A percentile compares a stretch with the other conserved stretches of the same genome.
Conservation (phyloP, 2,797 vertebrate species). For the Siniperca undulata region DNA sequence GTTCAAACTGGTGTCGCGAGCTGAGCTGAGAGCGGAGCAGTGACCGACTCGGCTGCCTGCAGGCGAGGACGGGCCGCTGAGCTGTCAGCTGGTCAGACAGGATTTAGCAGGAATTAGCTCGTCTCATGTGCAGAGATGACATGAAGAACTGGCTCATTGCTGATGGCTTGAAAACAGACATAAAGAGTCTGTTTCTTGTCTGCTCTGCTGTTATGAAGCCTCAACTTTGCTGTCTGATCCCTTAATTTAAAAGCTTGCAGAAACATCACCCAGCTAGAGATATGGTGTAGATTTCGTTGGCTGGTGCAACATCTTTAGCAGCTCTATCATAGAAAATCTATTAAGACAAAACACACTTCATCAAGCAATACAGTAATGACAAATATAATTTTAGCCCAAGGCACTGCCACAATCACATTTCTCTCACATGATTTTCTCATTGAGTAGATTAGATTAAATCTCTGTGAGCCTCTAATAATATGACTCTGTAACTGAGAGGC, state of each 20-base stretch:
- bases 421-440: slow-evolving; percentile 46
- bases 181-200: slow-evolving; percentile 1
- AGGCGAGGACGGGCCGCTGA: slow-evolving; percentile 30
- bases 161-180: slow-evolving; percentile 19
- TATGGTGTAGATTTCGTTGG: not conserved
- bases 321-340: slow-evolving; percentile 27
- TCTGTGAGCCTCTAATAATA: slow-evolving; percentile 42
- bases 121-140: slow-evolving; percentile 56
- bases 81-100: slow-evolving; percentile 61
- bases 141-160: slow-evolving; percentile 8
- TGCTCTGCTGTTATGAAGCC: slow-evolving; percentile 27
- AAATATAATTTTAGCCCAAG: slow-evolving; percentile 42
- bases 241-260: slow-evolving; percentile 39
- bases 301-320: slow-evolving; percentile 30
- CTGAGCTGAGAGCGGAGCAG: slow-evolving; percentile 18
- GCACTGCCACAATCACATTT: slow-evolving; percentile 31
- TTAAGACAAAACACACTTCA: slow-evolving; percentile 31
- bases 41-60: slow-evolving; percentile 9
- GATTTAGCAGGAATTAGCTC: slow-evolving; percentile 66
- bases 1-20: slow-evolving; percentile 68
- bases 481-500: slow-evolving; percentile 35
- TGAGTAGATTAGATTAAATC: slow-evolving; percentile 56
- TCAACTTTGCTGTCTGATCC: slow-evolving; percentile 49
- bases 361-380: slow-evolving; percentile 18
- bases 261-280: slow-evolving; percentile 32